A percentile compares a stretch with the other conserved stretches of the same genome.
phyloP scores from a whole-genome alignment of 2,113 vertebrate genomes.

The Neogobius melanostomus region DNA sequence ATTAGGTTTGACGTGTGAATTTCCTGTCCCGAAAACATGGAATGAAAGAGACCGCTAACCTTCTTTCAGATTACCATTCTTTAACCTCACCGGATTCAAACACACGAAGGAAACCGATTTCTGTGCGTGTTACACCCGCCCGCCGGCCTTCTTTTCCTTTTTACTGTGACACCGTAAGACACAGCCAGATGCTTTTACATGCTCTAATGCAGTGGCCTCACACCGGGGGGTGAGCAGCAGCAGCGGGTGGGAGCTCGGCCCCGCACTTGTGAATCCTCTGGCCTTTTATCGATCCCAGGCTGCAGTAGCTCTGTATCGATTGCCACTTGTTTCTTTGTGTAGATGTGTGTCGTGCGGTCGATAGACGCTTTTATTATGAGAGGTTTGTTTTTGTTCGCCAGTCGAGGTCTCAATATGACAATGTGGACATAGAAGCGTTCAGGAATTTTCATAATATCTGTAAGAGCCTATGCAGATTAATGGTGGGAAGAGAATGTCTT shows the following conservation, averaged over 20 bases:
- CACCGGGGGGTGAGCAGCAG: constrained; percentile 21
- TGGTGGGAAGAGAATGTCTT: too few relatives aligned
- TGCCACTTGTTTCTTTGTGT: constrained; percentile 39
- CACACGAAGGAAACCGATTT: background rate
- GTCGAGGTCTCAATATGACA: too few relatives aligned
- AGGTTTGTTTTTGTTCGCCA: too few relatives aligned
- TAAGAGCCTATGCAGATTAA: too few relatives aligned
- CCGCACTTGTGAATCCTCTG: constrained; percentile 57
- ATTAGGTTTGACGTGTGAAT: too few relatives aligned
- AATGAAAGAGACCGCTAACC: too few relatives aligned
- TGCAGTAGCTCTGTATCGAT: constrained; percentile 63
- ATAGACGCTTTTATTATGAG: constrained; percentile 12
- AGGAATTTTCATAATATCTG: too few relatives aligned
- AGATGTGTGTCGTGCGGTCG: constrained; percentile 57
- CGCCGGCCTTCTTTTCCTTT: background rate
- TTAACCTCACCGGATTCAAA: too few relatives aligned
- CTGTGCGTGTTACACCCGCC: constrained; percentile 15
- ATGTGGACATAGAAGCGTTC: too few relatives aligned
- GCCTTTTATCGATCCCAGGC: constrained; percentile 48
- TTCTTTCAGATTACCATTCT: too few relatives aligned
- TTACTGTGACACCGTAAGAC: constrained; percentile 7
- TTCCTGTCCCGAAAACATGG: too few relatives aligned
- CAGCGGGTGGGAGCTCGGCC: constrained; percentile 23
- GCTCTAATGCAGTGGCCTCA: constrained; percentile 35
- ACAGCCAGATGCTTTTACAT: constrained; percentile 17